Base-by-base conservation (phyloP, 1,140 invertebrate genomes). In the Zaprionus camerounensis region DNA sequence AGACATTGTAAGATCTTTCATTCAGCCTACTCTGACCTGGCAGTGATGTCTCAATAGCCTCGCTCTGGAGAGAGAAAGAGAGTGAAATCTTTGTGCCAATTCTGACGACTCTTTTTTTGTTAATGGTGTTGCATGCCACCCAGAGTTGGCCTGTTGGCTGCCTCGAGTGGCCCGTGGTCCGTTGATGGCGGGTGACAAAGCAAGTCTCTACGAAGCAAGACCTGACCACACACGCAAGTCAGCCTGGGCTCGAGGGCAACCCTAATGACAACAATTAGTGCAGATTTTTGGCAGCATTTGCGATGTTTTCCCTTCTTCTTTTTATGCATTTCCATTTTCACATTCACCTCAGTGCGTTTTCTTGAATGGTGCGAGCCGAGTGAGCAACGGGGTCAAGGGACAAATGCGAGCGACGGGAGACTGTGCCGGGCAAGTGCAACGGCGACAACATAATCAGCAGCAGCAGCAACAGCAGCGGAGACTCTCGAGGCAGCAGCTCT, bases 181-280 rank as follows among this genome's bases (percentile, higher is more conserved):
- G 56, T 71, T 49, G 53, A 65, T 38, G 38, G 20, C 46, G 46
- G 11, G 46, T 24, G 46, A 51, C 46, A 51, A 24, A 24, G 46
- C 46, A 51, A 13, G 0, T 22, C 20, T 51, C 22, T 11, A 44
- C 7, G 3, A n/a, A 46, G 44, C 1, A 11, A 41, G 53, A 26
- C 0, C 4, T 75, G 67, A 59, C 82, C 82, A 85, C 78, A 85
- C 82, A 46, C 41, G 65, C 81, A 80, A 34, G 31, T 2, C 36
- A 28, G 26, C 20, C 34, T 0, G 24, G 34, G 38, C 38, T n/a
- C 41, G 67, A 15, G 38, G 24, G 15, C 24, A 66, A 65, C 31
- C 78, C 71, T 87, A 83, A 87, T 87, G 84, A 83, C 73, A 87
- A 88, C 84, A 87, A 88, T 87, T 87, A 87, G 84, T 80, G 78